Percentiles rank a stretch among this genome's conserved stretches.
These are phyloP conservation scores for Drosophila truncata DNA, from an alignment of 1,140 invertebrate genomes.

Conservation along the genomic window DNA sequence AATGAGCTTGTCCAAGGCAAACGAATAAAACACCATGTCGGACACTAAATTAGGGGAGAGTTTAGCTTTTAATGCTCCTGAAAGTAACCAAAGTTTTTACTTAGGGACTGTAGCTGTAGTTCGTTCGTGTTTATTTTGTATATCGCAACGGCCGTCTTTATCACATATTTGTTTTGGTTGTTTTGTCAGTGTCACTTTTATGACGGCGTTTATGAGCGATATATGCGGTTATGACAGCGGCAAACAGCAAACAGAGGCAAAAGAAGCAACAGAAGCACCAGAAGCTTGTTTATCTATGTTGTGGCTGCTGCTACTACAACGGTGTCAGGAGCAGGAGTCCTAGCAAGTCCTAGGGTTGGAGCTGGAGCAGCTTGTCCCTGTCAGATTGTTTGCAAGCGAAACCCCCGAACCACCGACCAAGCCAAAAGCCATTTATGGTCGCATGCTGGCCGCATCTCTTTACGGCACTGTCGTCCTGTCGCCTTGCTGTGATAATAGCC, in stretches of 20 bases:
- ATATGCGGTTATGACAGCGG: conserved; percentile 70
- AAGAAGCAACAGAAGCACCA: conserved; percentile 31
- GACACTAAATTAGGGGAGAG: conserved; percentile 49
- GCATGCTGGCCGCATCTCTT: conserved; percentile 43
- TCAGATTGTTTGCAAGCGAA: conserved; percentile 57
- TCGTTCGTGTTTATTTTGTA: conserved; percentile 45
- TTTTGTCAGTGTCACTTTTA: conserved; percentile 76
- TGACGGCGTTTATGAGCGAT: conserved; percentile 78
- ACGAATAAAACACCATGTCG: conserved; percentile 56
- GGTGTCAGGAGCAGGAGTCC: conserved; percentile 14
- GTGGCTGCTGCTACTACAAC: conserved; percentile 24
- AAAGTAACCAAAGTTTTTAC: conserved; percentile 69
- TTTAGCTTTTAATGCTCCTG: conserved; percentile 39
- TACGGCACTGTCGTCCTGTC: conserved; percentile 42
- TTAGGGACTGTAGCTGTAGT: conserved; percentile 40
- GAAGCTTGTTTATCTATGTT: conserved; percentile 73
- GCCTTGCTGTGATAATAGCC: conserved; percentile 57
- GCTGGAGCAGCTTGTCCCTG: conserved; percentile 60
- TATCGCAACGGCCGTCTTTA: conserved; percentile 57
- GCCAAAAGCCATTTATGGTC: conserved; percentile 75
- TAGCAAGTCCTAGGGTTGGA: conserved; percentile 24
- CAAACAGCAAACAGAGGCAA: conserved; percentile 61
- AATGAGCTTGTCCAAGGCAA: conserved; percentile 30
- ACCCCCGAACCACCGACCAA: conserved; percentile 46
- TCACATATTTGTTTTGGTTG: conserved; percentile 76